Percentiles rank a stretch among this genome's conserved stretches.
Conservation (phyloP, 2,888 invertebrate genomes). For the Phortica magna region DNA sequence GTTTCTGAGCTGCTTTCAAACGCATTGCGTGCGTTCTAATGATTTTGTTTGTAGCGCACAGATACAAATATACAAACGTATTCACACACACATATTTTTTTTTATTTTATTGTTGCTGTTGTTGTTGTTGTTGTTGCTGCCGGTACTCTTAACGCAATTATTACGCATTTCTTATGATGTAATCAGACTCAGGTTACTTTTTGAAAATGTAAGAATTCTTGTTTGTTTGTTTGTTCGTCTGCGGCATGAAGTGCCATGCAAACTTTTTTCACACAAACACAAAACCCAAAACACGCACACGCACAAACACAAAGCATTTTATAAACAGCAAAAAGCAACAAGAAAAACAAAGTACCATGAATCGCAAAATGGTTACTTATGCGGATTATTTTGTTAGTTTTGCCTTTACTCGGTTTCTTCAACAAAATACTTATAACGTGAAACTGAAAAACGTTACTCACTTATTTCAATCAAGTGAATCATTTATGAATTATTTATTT, state of each 20-base stretch:
- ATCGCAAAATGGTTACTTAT: too few species aligned
- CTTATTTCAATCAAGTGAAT: too few species aligned
- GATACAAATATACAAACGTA: too few species aligned
- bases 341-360: not conserved
- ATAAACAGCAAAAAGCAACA: not conserved
- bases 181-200: constrained; percentile 68
- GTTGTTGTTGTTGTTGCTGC: constrained; percentile 36
- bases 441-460: too few species aligned
- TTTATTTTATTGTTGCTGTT: constrained; percentile 23
- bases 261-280: not conserved
- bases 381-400: too few species aligned
- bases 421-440: too few species aligned
- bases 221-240: not conserved
- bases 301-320: not conserved
- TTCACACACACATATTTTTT: not conserved
- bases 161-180: constrained; percentile 73
- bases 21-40: not conserved
- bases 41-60: not conserved
- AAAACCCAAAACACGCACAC: not conserved
- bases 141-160: constrained; percentile 65
- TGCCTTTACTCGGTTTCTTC: too few species aligned
- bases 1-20: not conserved
- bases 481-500: too few species aligned
- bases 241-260: not conserved
- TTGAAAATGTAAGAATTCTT: not conserved